These are phyloP conservation scores for Rugalucina vietnamica DNA, from an alignment of 2,888 invertebrate genomes.

Conservation along the genomic window DNA sequence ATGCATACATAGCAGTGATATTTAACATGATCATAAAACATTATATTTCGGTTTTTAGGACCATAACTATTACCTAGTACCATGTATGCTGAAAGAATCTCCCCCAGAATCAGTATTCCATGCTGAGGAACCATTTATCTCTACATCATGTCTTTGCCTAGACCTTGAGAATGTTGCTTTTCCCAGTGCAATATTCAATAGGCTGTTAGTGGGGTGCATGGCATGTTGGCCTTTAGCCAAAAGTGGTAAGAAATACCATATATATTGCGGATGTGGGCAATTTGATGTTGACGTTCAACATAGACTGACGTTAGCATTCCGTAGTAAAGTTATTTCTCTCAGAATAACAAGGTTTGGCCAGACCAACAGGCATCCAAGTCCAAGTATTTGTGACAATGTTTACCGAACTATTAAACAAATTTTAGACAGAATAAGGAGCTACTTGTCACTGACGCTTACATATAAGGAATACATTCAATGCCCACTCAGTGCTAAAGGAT, in stretches of 20 bases:
- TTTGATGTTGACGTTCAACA: neutral
- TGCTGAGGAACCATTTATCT: neutral
- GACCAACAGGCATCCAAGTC: neutral
- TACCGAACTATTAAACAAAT: neutral
- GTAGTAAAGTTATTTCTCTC: neutral
- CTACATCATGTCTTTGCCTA: neutral
- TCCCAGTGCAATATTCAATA: neutral
- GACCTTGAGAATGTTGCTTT: neutral
- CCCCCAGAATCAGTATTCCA: neutral
- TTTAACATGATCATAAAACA: too few species aligned
- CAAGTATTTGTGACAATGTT: neutral
- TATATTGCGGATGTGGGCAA: neutral
- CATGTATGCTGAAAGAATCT: neutral
- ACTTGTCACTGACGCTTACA: neutral
- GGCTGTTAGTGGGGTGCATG: neutral
- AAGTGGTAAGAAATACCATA: neutral
- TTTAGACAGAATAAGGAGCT: neutral
- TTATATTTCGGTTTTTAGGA: neutral
- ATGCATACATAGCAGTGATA: too few species aligned
- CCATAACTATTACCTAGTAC: neutral
- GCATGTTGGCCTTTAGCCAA: neutral
- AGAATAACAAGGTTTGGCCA: neutral
- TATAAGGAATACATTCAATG: neutral
- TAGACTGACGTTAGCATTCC: neutral
- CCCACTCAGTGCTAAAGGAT: neutral